Conservation (phyloP, 2,797 vertebrate species). For the Gadopsis marmoratus region DNA sequence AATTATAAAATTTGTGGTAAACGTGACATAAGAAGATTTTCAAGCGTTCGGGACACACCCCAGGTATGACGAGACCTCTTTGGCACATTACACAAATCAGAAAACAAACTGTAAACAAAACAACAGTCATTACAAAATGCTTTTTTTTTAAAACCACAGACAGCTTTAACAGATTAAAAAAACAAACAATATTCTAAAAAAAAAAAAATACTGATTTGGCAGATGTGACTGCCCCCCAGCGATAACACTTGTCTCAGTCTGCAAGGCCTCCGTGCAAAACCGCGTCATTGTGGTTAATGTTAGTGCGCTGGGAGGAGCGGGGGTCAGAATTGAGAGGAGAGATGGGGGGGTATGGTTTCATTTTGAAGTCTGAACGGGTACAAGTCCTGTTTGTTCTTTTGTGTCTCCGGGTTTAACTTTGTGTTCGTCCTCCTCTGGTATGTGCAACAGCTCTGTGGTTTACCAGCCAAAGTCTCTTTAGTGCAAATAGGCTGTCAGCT, state of each 20-base stretch:
- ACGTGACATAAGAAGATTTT: slow-evolving; percentile 36
- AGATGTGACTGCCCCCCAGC: slow-evolving; percentile 61
- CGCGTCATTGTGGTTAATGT: slow-evolving; percentile 55
- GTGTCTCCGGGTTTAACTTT: slow-evolving; percentile 56
- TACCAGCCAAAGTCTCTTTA: slow-evolving; percentile 79
- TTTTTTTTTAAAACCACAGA: slow-evolving; percentile 44
- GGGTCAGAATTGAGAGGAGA: slow-evolving; percentile 22
- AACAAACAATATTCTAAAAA: slow-evolving; percentile 36
- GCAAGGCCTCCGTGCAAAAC: slow-evolving; percentile 78
- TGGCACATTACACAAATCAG: slow-evolving; percentile 84
- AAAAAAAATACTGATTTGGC: slow-evolving; percentile 61
- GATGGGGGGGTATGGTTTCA: slow-evolving; percentile 9
- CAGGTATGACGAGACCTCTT: slow-evolving; percentile 77
- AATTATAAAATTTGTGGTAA: slow-evolving; percentile 65
- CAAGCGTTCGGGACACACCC: slow-evolving; percentile 65
- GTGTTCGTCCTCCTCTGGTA: slow-evolving; percentile 38
- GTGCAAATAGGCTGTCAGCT: slow-evolving; percentile 85
- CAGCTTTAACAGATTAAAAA: slow-evolving; percentile 68
- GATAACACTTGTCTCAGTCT: slow-evolving; percentile 71
- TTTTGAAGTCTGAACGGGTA: slow-evolving; percentile 45
- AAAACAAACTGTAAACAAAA: slow-evolving; percentile 78
- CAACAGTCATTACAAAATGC: slow-evolving; percentile 61
- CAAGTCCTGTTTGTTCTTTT: slow-evolving; percentile 43
- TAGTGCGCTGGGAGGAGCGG: slow-evolving; percentile 5
- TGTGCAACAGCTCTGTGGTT: slow-evolving; percentile 58